phyloP scores from a whole-genome alignment of 2,888 invertebrate species.

The Altica lythri region DNA sequence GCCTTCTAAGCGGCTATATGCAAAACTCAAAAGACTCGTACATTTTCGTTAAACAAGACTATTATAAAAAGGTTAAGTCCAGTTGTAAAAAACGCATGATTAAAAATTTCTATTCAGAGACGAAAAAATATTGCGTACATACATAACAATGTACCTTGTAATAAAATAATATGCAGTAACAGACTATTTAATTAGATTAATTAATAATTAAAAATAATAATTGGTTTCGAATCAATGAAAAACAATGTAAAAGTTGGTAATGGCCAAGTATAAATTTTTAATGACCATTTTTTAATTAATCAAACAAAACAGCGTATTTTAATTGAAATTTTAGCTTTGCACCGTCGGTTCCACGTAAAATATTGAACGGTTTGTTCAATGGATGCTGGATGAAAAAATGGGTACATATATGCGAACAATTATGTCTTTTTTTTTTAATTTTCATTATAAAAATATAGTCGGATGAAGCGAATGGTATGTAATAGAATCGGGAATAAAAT shows the following conservation, averaged over 20 bases:
- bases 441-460: not conserved
- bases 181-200: conserved; percentile 40
- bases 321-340: conserved; percentile 39
- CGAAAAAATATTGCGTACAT: conserved; percentile 8
- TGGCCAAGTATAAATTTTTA: conserved; percentile 37
- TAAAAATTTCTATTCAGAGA: conserved; percentile 7
- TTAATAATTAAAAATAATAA: conserved; percentile 46
- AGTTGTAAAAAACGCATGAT: not conserved
- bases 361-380: conserved; percentile 16
- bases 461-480: not conserved
- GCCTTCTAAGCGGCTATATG: too few species aligned
- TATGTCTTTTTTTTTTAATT: not conserved
- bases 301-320: conserved; percentile 38
- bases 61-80: too few species aligned
- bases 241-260: conserved; percentile 34
- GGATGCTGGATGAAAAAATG: conserved; percentile 17
- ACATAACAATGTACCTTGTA: conserved; percentile 13
- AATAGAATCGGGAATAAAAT: not conserved
- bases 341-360: conserved; percentile 23
- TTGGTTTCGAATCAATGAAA: conserved; percentile 41
- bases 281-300: conserved; percentile 40
- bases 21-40: too few species aligned
- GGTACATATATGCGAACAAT: not conserved
- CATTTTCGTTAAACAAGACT: too few species aligned
- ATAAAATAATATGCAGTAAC: conserved; percentile 33